Percentiles rank a stretch among this genome's conserved stretches.
Conservation (phyloP, 2,888 invertebrate species). For the Eupithecia tripunctaria region DNA sequence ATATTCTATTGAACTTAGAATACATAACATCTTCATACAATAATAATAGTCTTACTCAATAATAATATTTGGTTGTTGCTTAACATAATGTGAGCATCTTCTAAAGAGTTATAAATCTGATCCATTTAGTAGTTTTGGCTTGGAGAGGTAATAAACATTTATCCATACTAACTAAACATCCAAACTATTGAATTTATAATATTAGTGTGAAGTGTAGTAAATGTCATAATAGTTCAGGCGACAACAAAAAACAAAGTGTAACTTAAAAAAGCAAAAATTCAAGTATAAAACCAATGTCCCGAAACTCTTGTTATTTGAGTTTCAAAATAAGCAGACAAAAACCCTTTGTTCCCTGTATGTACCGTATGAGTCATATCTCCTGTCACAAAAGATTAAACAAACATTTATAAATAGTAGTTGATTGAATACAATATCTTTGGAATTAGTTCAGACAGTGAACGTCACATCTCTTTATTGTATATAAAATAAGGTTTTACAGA, state of each 20-base stretch:
- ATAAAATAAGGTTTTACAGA: background rate
- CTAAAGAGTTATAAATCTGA: background rate
- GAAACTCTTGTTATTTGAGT: background rate
- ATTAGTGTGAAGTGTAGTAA: too few relatives aligned
- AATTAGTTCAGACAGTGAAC: background rate
- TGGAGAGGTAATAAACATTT: too few relatives aligned
- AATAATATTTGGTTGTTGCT: too few relatives aligned
- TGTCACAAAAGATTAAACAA: background rate
- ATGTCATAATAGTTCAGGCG: too few relatives aligned
- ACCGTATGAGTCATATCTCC: background rate
- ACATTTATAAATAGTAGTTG: background rate
- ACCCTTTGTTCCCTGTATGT: background rate
- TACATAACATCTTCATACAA: background rate
- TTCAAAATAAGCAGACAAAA: background rate
- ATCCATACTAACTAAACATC: too few relatives aligned
- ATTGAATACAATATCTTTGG: background rate
- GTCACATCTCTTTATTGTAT: background rate
- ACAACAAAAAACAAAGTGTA: too few relatives aligned
- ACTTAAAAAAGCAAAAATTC: too few relatives aligned
- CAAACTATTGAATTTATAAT: too few relatives aligned
- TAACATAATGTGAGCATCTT: too few relatives aligned
- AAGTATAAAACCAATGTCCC: too few relatives aligned
- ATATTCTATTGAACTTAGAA: background rate
- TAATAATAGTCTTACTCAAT: too few relatives aligned
- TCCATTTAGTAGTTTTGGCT: too few relatives aligned